Percentiles rank a stretch among this genome's conserved stretches.
phyloP scores from a whole-genome alignment of 2,888 invertebrate genomes.

The Diadegma fenestrale region DNA sequence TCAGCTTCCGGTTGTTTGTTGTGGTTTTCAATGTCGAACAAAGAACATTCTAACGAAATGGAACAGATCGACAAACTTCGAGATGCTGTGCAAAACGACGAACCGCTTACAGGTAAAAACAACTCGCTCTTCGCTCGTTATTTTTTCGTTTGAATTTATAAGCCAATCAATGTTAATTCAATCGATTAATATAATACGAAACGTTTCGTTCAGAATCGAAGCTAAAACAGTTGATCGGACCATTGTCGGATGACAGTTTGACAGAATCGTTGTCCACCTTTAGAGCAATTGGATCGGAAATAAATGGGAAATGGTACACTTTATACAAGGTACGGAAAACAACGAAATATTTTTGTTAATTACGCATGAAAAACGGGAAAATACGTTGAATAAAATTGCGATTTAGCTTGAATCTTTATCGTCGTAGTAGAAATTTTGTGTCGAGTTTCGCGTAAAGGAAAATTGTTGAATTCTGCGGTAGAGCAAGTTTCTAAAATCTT shows the following conservation, averaged over 20 bases:
- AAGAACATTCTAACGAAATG: constrained; percentile 16
- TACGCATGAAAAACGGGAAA: too few species aligned
- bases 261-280: constrained; percentile 30
- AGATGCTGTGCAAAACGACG: constrained; percentile 12
- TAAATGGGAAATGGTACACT: constrained; percentile 21
- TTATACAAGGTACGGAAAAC: constrained; percentile 56
- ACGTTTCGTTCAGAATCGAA: constrained; percentile 37
- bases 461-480: too few species aligned
- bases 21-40: not conserved
- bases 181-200: not conserved
- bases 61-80: constrained; percentile 24
- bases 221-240: constrained; percentile 20
- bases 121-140: not conserved
- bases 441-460: not conserved
- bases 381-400: too few species aligned
- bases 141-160: not conserved
- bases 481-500: not conserved
- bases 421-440: not conserved
- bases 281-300: constrained; percentile 11
- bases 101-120: constrained; percentile 50
- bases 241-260: constrained; percentile 37
- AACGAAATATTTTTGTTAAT: not conserved
- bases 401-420: too few species aligned
- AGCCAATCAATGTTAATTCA: not conserved
- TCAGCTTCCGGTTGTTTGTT: not conserved